Base-by-base conservation (phyloP, 1,140 invertebrate genomes). In the Steinernema khuongi region DNA sequence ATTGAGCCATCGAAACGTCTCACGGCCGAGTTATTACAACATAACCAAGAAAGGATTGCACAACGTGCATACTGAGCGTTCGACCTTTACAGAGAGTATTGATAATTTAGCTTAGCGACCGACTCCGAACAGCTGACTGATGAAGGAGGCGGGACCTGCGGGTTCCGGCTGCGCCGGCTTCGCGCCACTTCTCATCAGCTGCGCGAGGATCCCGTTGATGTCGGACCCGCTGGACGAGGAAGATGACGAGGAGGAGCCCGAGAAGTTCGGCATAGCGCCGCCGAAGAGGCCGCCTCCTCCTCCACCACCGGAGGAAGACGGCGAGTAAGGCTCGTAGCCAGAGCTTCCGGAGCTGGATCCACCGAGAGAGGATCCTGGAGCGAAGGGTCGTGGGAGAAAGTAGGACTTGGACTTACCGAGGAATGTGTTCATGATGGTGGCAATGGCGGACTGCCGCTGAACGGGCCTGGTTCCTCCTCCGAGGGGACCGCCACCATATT, bases 351-450 rank as follows among this genome's bases (percentile, higher is more conserved):
- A 60, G 50, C 50, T 60, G 50, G 14, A 7, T 7, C 50, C 19
- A 22, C 50, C 50, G 50, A 60, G 50, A 7, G 50, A 60, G 4
- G 50, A 60, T 7, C 50, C 50, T 60, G 50, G 26, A 60, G 22
- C 50, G 50, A 26, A 2, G 22, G 19, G 26, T n/a, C 14, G 19
- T 11, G 50, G 33, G 43, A 67, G 7, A 31, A 28, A 22, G 67
- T 29, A 29, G 18, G 30, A 28, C 31, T 14, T 33, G 18, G 19
- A 28, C 71, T 18, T 41, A 75, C 74, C 74, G n/a, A 75, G 44
- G 41, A 75, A 75, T n/a, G 74, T 72, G 60, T 72, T 71, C 74
- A 75, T 75, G 1, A 75, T 43, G 43, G 74, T 74, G 26, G 71
- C 74, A 36, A 75, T 44, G 28, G 72, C 32, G 14, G 74, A 75